A percentile compares a stretch with the other conserved stretches of the same genome.
Conservation (phyloP, 2,888 invertebrate species). For the Dicyrtomina minuta region DNA sequence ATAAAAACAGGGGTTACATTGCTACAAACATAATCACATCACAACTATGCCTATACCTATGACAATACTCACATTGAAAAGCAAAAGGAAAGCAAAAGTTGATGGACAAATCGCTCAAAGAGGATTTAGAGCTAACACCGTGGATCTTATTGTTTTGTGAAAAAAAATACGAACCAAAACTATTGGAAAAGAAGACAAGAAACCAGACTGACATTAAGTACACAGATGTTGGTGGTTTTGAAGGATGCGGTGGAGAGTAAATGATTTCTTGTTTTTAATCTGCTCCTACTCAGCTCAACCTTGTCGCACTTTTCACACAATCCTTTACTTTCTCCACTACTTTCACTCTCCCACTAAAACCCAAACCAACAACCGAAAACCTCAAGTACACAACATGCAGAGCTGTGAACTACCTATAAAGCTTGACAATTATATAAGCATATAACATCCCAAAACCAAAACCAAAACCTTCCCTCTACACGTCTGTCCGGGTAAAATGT, state of each 20-base stretch:
- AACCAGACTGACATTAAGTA: background rate
- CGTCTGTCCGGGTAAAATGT: no score
- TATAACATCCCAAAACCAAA: no score
- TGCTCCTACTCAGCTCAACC: constrained; percentile 11
- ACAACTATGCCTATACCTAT: no score
- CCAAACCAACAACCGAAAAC: background rate
- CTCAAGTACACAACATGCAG: background rate
- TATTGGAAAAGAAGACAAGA: background rate
- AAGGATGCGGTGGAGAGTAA: constrained; percentile 23
- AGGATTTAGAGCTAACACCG: constrained; percentile 21
- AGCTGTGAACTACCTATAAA: no score
- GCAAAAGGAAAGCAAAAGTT: constrained; percentile 14
- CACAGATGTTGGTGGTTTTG: no score
- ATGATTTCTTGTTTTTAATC: constrained; percentile 29
- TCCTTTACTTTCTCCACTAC: background rate
- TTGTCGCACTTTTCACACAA: constrained; percentile 3
- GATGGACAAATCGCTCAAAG: constrained; percentile 12
- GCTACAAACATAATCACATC: no score
- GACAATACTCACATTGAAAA: background rate
- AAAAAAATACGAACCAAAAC: background rate
- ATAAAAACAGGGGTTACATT: no score
- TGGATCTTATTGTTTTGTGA: constrained; percentile 23
- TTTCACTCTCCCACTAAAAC: background rate
- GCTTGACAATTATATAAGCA: no score
- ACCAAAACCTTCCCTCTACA: no score